Evolutionary conservation across 2,797 vertebrate genomes (phyloP).

Genomic region (Malacoctenus gilli): DNA sequence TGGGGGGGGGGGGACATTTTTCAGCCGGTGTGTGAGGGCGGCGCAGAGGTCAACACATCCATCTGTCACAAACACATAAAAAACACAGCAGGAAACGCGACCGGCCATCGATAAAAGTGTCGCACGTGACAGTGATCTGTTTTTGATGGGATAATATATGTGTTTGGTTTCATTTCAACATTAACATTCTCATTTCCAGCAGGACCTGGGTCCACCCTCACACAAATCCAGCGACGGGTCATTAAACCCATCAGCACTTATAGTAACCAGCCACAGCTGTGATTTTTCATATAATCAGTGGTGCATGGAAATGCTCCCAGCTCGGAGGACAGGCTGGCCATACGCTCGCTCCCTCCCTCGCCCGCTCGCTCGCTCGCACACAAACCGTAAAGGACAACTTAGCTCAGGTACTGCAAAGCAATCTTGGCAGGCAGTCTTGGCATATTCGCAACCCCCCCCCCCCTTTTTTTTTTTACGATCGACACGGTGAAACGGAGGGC

Average conservation of each 20-base stretch:
- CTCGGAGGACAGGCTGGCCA: constrained; percentile 60
- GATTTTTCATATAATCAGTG: constrained; percentile 72
- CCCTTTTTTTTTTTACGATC: constrained; percentile 71
- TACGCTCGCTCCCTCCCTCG: constrained; percentile 28
- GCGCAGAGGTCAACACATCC: constrained; percentile 37
- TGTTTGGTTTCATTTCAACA: constrained; percentile 47
- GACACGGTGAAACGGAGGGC: constrained; percentile 66
- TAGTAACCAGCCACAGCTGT: constrained; percentile 63
- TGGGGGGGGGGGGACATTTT: constrained; percentile 44
- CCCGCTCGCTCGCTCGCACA: too few species aligned
- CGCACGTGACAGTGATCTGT: constrained; percentile 21
- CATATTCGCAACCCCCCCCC: constrained; percentile 62
- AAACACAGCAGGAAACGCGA: constrained; percentile 7
- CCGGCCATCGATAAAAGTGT: constrained; percentile 20
- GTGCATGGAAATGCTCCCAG: constrained; percentile 65
- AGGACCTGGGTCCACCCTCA: constrained; percentile 51
- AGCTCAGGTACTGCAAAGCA: constrained; percentile 76
- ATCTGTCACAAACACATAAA: constrained; percentile 46
- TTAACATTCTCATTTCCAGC: constrained; percentile 42
- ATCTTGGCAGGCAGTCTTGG: constrained; percentile 71
- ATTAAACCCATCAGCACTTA: constrained; percentile 69
- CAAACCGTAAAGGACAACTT: constrained; percentile 71
- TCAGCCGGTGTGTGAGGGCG: constrained; percentile 32
- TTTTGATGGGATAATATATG: constrained; percentile 56
- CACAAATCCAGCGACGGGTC: constrained; percentile 63